A percentile compares a stretch with the other conserved stretches of the same genome.
phyloP scores from a whole-genome alignment of 2,113 vertebrate species.

The Crotalus viridis region DNA sequence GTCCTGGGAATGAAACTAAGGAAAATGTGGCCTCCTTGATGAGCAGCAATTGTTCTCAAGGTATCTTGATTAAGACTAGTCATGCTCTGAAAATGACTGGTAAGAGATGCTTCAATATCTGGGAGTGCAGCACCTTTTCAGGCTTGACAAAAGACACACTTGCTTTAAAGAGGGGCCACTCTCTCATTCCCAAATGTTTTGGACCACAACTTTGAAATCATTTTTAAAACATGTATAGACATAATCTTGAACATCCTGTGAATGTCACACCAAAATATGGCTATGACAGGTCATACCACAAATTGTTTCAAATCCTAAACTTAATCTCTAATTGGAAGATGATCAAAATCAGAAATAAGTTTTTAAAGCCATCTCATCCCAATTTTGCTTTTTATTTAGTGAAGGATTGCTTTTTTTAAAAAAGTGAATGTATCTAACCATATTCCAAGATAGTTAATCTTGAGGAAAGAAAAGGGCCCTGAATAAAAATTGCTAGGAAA shows the following conservation, averaged over 20 bases:
- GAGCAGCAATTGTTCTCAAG: not conserved
- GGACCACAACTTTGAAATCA: not conserved
- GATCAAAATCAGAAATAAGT: not conserved
- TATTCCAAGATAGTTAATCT: constrained; percentile 14
- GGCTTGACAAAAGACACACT: not conserved
- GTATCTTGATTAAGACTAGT: not conserved
- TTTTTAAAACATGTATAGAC: not conserved
- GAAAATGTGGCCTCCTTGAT: not conserved
- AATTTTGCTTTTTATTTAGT: rapidly evolving
- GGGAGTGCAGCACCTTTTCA: not conserved
- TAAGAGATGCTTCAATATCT: not conserved
- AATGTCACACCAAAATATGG: not conserved
- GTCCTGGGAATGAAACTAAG: not conserved
- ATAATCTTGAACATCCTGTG: not conserved
- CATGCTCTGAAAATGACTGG: not conserved
- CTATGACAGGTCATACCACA: not conserved
- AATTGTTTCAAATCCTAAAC: not conserved
- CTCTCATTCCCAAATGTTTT: not conserved
- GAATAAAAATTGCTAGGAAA: constrained; percentile 15
- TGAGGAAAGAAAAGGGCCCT: not conserved
- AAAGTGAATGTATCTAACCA: not conserved
- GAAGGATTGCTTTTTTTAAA: constrained; percentile 21
- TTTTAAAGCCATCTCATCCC: not conserved
- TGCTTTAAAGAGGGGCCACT: not conserved
- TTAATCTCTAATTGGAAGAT: not conserved